Evolutionary conservation across 1,140 invertebrate genomes (phyloP).

Genomic region (Apis dorsata): DNA sequence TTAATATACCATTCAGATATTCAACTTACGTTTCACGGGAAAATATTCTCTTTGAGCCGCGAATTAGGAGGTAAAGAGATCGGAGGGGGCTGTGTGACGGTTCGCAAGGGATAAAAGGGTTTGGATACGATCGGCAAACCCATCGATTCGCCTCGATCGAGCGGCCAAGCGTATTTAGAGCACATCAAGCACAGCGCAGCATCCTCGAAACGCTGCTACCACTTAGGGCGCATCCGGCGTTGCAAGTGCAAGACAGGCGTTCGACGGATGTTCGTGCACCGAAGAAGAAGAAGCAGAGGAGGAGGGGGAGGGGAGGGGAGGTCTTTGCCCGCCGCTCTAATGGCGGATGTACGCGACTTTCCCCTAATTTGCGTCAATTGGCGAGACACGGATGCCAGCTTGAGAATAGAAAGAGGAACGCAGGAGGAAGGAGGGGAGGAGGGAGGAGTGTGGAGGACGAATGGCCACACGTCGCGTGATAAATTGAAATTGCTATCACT

Average conservation of each 20-base stretch:
- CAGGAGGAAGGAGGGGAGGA: neutral
- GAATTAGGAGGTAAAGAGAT: no score
- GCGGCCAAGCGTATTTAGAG: neutral
- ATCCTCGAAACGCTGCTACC: neutral
- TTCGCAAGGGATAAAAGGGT: neutral
- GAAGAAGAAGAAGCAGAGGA: neutral
- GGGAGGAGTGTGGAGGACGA: no score
- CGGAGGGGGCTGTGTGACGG: no score
- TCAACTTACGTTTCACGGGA: no score
- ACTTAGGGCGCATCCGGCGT: neutral
- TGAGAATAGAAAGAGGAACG: slow-evolving; percentile 16
- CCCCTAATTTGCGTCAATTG: slow-evolving; percentile 67
- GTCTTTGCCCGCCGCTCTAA: slow-evolving; percentile 61
- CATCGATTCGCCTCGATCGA: neutral
- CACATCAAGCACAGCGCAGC: neutral
- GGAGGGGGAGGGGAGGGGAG: slow-evolving; percentile 33
- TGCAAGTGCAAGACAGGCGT: slow-evolving; percentile 3
- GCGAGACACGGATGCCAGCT: slow-evolving; percentile 26
- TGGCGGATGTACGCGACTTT: slow-evolving; percentile 61
- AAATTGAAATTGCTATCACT: no score
- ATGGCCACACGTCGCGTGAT: no score
- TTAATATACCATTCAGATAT: no score
- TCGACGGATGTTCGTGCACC: neutral
- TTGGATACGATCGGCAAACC: neutral
- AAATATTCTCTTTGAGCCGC: no score